phyloP scores from a whole-genome alignment of 2,888 invertebrate species.

The Rosalia funebris region DNA sequence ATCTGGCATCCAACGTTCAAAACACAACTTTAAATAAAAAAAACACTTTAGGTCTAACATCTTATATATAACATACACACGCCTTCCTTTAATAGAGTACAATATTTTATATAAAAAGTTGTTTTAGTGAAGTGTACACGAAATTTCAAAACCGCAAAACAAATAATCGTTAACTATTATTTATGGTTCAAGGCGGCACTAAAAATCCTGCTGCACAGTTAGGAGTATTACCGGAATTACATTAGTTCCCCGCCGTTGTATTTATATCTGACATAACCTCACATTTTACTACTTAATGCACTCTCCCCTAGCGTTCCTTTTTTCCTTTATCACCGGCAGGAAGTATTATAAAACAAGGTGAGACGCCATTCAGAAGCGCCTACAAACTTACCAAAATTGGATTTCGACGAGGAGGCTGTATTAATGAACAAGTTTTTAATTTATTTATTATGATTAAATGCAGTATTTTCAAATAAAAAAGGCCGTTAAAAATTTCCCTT shows the following conservation, averaged over 20 bases:
- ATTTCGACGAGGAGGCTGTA: neutral
- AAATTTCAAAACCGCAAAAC: no score
- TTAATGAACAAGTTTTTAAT: neutral
- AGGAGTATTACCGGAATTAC: slow-evolving; percentile 36
- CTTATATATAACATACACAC: no score
- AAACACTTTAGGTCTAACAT: no score
- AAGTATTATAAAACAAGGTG: neutral
- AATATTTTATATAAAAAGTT: no score
- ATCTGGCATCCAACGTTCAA: no score
- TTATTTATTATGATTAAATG: neutral
- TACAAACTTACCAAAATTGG: neutral
- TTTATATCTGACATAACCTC: slow-evolving; percentile 46
- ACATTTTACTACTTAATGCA: slow-evolving; percentile 44
- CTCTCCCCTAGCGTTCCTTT: slow-evolving; percentile 31
- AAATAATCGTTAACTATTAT: slow-evolving; percentile 51
- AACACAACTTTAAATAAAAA: no score
- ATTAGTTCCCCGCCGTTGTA: slow-evolving; percentile 43
- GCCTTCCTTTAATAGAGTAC: no score
- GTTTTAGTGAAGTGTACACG: no score
- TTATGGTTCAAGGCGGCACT: slow-evolving; percentile 40
- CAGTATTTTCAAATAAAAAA: neutral
- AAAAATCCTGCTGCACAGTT: slow-evolving; percentile 16
- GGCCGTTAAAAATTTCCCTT: neutral
- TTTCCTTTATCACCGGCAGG: slow-evolving; percentile 12
- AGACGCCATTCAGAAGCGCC: no score